Base-by-base conservation (phyloP, 2,797 vertebrate species). In the Sebastes itinus region DNA sequence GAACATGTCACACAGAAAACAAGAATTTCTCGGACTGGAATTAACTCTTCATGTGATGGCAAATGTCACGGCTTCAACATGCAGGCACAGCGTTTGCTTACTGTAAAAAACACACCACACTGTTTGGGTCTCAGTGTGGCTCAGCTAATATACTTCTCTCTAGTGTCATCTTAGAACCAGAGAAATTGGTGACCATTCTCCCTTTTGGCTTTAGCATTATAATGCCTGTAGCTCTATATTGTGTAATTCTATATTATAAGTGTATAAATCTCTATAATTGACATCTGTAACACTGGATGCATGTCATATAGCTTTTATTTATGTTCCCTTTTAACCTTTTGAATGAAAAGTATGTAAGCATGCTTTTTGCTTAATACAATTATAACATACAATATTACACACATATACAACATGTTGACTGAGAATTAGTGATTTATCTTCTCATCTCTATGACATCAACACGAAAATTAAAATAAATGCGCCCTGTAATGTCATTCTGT, bases 81-180 rank as follows among this genome's bases (percentile, higher is more conserved):
- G 6, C 23, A 32, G 14, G 5, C 5, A 35, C 12, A 25, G 13
- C 11, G 30, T 75, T 65, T 33, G 14, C 58, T 59, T 55, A 20
- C 1, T 14, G 27, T 20, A 38, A 4, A 63, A 64, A 59, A 60
- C 59, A 38, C 25, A 74, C 27, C 33, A 30, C 2, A n/a, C 27
- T 30, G 38, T 61, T 1, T 0, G 0, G 11, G 72, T 16, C 22
- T 2, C 14, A 0, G 1, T 33, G n/a, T 52, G 20, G 1, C 25
- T 71, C 12, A 61, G n/a, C 25, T 65, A 23, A 56, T 78, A n/a
- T 61, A 67, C 33, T 32, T 58, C n/a, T 65, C 13, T 46, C 5
- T 6, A 42, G n/a, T 58, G 16, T 69, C 11, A 60, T 33, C 35
- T 42, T 13, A 16, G 0, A 77, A 32, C 28, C 14, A 42, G 7